phyloP scores from a whole-genome alignment of 2,888 invertebrate genomes.

The Belgica antarctica region DNA sequence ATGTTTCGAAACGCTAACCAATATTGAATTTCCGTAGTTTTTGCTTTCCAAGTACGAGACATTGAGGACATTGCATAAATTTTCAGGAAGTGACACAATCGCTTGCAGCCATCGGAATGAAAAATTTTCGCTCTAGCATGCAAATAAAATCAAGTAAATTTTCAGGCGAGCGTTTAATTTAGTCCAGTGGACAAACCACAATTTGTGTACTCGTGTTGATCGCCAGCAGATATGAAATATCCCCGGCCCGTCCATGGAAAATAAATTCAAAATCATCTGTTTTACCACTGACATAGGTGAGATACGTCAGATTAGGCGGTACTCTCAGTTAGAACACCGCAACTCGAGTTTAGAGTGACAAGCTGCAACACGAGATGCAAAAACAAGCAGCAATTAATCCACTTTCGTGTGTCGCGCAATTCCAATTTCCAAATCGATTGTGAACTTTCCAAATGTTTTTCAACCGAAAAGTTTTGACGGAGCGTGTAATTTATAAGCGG shows the following conservation, averaged over 20 bases:
- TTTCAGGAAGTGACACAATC: constrained; percentile 34
- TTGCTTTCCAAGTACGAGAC: neutral
- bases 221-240: neutral
- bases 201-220: neutral
- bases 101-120: neutral
- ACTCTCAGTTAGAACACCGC: no score
- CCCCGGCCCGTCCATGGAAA: neutral
- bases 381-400: no score
- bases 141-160: constrained; percentile 6
- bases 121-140: constrained; percentile 1
- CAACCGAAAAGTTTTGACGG: no score
- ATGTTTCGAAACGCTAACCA: constrained; percentile 4
- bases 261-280: constrained; percentile 10
- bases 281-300: constrained; percentile 11
- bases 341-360: no score
- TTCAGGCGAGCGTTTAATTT: constrained; percentile 3
- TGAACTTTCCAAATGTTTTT: no score
- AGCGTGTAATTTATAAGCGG: no score
- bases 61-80: constrained; percentile 22
- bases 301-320: no score
- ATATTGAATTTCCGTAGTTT: constrained; percentile 6
- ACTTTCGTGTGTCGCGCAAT: no score
- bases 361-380: no score
- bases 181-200: neutral
- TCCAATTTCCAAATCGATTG: no score